Conservation (phyloP, 2,113 vertebrate genomes). For the Toxotes chatareus region DNA sequence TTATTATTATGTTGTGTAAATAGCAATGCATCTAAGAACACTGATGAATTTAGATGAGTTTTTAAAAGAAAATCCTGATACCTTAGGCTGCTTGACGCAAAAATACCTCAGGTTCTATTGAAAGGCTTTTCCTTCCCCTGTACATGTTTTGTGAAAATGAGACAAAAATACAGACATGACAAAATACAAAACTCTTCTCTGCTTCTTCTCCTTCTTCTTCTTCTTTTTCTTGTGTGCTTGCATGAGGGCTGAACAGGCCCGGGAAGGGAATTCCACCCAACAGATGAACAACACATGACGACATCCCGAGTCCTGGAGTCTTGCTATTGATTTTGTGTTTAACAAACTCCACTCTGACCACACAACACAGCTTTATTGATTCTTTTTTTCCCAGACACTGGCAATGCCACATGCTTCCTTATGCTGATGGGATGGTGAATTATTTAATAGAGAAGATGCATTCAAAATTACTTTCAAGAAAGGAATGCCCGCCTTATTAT, state of each 20-base stretch:
- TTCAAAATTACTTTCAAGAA: slow-evolving; percentile 1
- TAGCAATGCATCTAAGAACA: slow-evolving; percentile 85
- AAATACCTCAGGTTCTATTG: slow-evolving; percentile 90
- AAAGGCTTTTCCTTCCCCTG: slow-evolving; percentile 88
- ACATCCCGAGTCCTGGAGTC: slow-evolving; percentile 35
- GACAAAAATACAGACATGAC: slow-evolving; percentile 87
- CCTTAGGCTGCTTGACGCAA: slow-evolving; percentile 90
- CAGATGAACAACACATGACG: slow-evolving; percentile 31
- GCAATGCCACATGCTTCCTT: slow-evolving; percentile 17
- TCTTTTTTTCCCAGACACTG: slow-evolving; percentile 23
- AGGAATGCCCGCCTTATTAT: background rate
- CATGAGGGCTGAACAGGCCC: background rate
- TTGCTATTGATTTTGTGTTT: slow-evolving; percentile 69
- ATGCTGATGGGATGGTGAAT: slow-evolving; percentile 47
- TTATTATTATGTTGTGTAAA: slow-evolving; percentile 83
- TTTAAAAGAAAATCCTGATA: slow-evolving; percentile 87
- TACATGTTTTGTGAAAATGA: slow-evolving; percentile 90
- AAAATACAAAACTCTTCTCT: slow-evolving; percentile 78
- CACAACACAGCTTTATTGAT: slow-evolving; percentile 65
- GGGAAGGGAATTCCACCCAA: slow-evolving; percentile 49
- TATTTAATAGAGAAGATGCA: slow-evolving; percentile 44
- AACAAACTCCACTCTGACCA: slow-evolving; percentile 63
- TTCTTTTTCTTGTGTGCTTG: slow-evolving; percentile 50
- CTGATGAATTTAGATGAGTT: slow-evolving; percentile 84
- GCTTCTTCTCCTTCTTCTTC: slow-evolving; percentile 60